Evolutionary conservation across 2,113 vertebrate genomes (phyloP).

Genomic region (Gorsachius goisagi): DNA sequence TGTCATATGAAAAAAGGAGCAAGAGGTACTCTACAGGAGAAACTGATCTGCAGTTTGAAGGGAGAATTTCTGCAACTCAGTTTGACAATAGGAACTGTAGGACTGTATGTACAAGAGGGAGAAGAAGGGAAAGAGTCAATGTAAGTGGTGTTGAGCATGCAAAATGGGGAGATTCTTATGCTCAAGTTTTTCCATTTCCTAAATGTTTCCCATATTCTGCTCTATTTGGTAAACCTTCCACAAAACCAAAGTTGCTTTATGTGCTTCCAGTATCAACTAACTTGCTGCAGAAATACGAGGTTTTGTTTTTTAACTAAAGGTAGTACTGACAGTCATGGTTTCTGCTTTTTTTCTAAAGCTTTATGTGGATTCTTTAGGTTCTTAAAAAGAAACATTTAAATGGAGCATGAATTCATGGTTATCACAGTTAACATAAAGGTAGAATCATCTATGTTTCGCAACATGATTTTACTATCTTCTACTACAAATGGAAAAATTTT

Average conservation of each 20-base stretch:
- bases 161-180: not conserved
- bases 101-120: not conserved
- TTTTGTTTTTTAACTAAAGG: not conserved
- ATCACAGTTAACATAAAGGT: not conserved
- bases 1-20: not conserved
- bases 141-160: not conserved
- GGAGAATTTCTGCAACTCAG: not conserved
- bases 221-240: not conserved
- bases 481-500: constrained; percentile 17
- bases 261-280: accelerated
- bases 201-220: not conserved
- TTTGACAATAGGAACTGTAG: not conserved
- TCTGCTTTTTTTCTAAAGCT: not conserved
- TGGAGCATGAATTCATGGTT: not conserved
- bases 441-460: not conserved
- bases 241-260: not conserved
- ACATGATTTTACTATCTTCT: not conserved
- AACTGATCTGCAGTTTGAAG: not conserved
- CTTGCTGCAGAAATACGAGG: not conserved
- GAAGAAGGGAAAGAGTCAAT: not conserved
- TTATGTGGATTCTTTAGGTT: not conserved
- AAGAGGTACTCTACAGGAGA: not conserved
- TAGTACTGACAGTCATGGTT: not conserved
- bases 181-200: not conserved
- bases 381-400: not conserved